Percentiles rank a stretch among this genome's conserved stretches.
Conservation (phyloP, 2,797 vertebrate genomes). For the Perodicticus potto region DNA sequence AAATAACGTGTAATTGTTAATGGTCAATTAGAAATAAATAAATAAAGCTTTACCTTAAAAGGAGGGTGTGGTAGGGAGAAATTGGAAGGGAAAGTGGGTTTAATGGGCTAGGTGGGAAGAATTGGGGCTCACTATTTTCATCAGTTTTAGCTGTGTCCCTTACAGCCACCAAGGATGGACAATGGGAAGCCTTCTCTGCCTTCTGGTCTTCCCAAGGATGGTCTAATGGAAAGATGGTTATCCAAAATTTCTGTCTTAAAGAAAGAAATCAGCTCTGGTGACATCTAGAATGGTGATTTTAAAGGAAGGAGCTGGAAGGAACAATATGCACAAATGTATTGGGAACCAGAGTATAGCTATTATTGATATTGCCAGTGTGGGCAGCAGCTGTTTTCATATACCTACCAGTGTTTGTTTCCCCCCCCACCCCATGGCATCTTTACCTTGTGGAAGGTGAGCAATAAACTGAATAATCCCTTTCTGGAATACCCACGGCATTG, state of each 20-base stretch:
- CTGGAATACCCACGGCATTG: neutral
- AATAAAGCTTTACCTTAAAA: neutral
- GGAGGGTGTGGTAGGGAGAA: too few species aligned
- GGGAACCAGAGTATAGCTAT: neutral
- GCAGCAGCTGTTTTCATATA: neutral
- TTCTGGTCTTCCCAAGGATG: neutral
- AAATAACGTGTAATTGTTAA: neutral
- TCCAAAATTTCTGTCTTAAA: neutral
- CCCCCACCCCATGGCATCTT: neutral
- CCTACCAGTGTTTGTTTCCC: too few species aligned
- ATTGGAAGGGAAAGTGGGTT: neutral
- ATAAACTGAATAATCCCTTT: neutral
- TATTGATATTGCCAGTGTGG: neutral
- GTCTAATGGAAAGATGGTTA: neutral
- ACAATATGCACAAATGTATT: neutral
- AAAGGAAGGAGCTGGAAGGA: neutral
- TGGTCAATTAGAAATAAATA: neutral
- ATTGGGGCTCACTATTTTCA: neutral
- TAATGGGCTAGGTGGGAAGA: neutral
- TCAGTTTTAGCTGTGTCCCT: neutral
- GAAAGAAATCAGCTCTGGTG: neutral
- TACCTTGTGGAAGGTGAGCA: neutral
- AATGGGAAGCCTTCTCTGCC: neutral
- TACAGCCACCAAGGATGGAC: neutral
- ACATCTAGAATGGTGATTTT: neutral